Evolutionary conservation across 2,888 invertebrate genomes (phyloP), one percentile per base, ranked within the genome.

Genomic region (Cryptus armator): DNA sequence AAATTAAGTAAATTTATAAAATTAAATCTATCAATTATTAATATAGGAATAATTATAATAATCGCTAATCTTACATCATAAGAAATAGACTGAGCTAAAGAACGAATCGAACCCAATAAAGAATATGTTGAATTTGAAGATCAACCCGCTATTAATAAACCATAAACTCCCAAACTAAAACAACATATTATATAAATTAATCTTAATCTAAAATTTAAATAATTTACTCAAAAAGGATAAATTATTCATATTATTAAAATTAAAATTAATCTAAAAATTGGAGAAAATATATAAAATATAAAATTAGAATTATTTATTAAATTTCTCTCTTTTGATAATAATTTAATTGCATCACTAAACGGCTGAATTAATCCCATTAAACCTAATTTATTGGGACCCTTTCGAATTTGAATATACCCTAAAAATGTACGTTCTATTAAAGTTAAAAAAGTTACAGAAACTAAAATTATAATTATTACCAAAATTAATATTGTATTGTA

Each of bases 81-180:
- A 91, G 96, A 97, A 96, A 97, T 96, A 81, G 96, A 96, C 94
- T 97, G 97, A 93, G 96, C 96, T 0, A 97, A 95, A 0, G 95
- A 94, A 0, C 97, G 96, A 86, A 97, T 94, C 0, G 95, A 95
- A 0, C 97, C 96, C 91, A 97, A 95, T 92, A 97, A 94, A 56
- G 96, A 94, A 96, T 97, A 97, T 94, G 95, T 96, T 76, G 96
- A 97, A 95, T 97, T 97, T 10, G 96, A 97, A 87, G 96, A 94
- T 91, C 96, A 97, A 0, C 97, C 96, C 9, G 96, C 94, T 88
- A 96, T 90, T 92, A 97, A 95, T 72, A 96, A 92, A 0, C 94
- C 94, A 94, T 96, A 97, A 89, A 96, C 96, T 0, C 96, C 95
- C 86, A 96, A 90, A 19, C 96, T 96, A 14, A 95, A 95, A 94